Evolutionary conservation across 1,140 invertebrate genomes (phyloP), one percentile per base, ranked within the genome.

Genomic region (Penaeus japonicus): DNA sequence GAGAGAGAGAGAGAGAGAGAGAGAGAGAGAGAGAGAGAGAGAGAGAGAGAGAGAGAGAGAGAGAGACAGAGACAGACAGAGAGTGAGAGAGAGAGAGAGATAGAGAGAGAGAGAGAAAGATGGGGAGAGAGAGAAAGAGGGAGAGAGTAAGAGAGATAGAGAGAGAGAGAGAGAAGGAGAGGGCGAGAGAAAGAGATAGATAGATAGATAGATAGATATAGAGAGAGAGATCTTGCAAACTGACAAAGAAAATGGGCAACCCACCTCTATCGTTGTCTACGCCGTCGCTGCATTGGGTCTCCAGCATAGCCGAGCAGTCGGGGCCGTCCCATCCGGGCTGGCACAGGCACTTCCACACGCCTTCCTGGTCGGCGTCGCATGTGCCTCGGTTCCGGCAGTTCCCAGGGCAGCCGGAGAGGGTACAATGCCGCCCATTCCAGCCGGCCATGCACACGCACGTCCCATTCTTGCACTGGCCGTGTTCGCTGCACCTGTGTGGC

Each of bases 401-500:
- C 30, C 85, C 79, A 2, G 98, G 97, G 93, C 98, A 99, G 2
- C 98, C 98, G 93, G 99, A 97, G 92, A 99, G 94, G 12, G 97
- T 98, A 92, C 98, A 99, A 92, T 99, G 98, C 90, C 96, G 96
- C 75, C 98, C 98, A 93, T 99, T 99, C 98, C 98, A 99, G 1
- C 98, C 98, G 73, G 97, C 97, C 7, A 98, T 96, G 93, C 98
- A 99, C n/a, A 98, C 94, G 92, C 98, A 99, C 20, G 97, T 99
- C 30, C 98, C 98, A 92, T 99, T 99, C 93, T 98, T 97, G 93
- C 98, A 99, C 92, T 97, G 97, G 1, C 98, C 98, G 91, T 99
- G 98, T 91, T 97, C 96, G 91, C 96, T 96, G 93, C 98, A 99
- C 39, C 98, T 93, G 35, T 91, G 77, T 70, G 30, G 4, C 20